phyloP scores from a whole-genome alignment of 2,888 invertebrate genomes.

The Entomobrya proxima region DNA sequence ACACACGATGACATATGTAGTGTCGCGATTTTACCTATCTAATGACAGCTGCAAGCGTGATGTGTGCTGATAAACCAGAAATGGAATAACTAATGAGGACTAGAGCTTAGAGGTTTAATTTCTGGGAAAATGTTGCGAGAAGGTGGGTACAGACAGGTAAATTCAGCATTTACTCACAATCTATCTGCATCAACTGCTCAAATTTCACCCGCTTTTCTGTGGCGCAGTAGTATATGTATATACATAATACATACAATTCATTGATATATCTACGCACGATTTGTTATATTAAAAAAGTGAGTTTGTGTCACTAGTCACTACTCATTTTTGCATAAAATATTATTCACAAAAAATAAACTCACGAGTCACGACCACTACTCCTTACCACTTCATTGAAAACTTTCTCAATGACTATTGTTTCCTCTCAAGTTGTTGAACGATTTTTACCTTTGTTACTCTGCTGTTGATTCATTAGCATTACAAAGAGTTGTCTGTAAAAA shows the following conservation, averaged over 20 bases:
- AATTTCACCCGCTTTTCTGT: too few relatives aligned
- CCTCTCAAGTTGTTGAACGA: not conserved
- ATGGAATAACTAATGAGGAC: constrained; percentile 45
- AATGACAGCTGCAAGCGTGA: not conserved
- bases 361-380: too few relatives aligned
- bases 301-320: too few relatives aligned
- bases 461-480: not conserved
- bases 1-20: not conserved
- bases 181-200: too few relatives aligned
- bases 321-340: too few relatives aligned
- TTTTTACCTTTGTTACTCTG: not conserved
- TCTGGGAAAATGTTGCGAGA: not conserved
- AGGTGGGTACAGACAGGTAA: too few relatives aligned
- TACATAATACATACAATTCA: not conserved
- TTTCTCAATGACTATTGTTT: not conserved
- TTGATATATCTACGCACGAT: too few relatives aligned
- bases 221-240: not conserved
- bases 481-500: not conserved
- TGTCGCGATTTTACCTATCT: not conserved
- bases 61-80: not conserved
- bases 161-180: too few relatives aligned
- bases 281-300: too few relatives aligned
- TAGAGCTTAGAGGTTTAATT: not conserved
- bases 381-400: not conserved
- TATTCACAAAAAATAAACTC: too few relatives aligned